Base-by-base conservation (phyloP, 1,140 invertebrate species). In the Calephelis nemesis region DNA sequence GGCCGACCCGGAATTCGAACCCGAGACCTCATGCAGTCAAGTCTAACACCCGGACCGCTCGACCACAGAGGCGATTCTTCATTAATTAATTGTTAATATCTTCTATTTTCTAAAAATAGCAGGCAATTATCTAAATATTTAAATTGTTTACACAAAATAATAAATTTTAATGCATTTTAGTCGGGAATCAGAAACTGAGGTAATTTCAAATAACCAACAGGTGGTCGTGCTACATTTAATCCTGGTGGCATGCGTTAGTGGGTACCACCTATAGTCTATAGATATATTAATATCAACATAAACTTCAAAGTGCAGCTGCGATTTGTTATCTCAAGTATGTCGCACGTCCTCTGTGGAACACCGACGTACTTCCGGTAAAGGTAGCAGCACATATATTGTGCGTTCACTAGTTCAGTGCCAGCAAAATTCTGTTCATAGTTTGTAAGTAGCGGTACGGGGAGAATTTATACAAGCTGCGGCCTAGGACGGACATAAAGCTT, bases 391-490 rank as follows among this genome's bases (percentile, higher is more conserved):
- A 60, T 39, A 19, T 39, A 60, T 60, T 30, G 54, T 60, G 30
- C 54, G 54, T 60, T 40, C 54, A 60, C 19, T 60, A 60, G 54
- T 60, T 40, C 12, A 60, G 54, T 30, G 30, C 12, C 13, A 15
- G 13, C 6, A 9, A 15, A 10, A 10, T 5, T 52, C 15, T 12
- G 10, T 52, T 8, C 5, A n/a, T 49, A 15, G 52, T 54, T 58
- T 15, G 13, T 58, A 58, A 58, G 54, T 58, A 54, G 15, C 52
- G 15, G 15, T 9, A 8, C 15, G n/a, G 8, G 15, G 10, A 54
- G 30, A 58, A 58, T 58, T 39, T 39, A 39, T 58, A 58, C 30
- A 58, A 6, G 54, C 19, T 39, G 54, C 30, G 54, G 54, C 15
- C 15, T 54, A 42, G 8, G 5, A 7, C 8, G 42, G 8, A 42